A percentile compares a stretch with the other conserved stretches of the same genome.
These are phyloP conservation scores for Phaethornis superciliosus DNA, from an alignment of 2,113 vertebrate genomes.

Conservation along the genomic window DNA sequence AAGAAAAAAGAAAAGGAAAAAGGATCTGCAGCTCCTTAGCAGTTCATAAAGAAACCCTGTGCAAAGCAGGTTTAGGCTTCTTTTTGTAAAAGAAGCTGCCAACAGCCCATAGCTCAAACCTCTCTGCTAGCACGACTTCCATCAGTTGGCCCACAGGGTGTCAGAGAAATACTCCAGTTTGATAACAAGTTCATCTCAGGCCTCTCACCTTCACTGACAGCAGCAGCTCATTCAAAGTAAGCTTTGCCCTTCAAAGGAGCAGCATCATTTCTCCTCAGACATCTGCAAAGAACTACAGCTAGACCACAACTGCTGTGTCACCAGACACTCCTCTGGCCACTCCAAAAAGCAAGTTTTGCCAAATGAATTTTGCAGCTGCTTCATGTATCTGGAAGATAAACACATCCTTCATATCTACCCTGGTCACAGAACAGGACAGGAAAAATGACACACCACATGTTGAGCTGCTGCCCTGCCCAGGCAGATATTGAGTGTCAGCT, in stretches of 20 bases:
- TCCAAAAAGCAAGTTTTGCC: neutral
- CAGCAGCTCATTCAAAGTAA: neutral
- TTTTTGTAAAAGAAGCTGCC: neutral
- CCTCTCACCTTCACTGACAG: neutral
- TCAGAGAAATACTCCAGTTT: neutral
- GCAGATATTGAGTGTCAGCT: neutral
- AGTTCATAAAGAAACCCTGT: neutral
- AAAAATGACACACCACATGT: neutral
- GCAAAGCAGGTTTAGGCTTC: neutral
- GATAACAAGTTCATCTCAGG: neutral
- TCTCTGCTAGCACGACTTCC: neutral
- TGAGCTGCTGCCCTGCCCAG: neutral
- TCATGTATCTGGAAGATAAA: neutral
- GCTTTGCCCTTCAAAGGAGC: neutral
- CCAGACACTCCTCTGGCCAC: neutral
- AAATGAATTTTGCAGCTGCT: slow-evolving; percentile 16
- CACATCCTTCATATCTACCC: neutral
- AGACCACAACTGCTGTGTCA: slow-evolving; percentile 19
- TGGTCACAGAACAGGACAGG: neutral
- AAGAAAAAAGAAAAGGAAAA: neutral
- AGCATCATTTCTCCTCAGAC: neutral
- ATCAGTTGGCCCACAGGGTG: neutral
- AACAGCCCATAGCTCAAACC: neutral
- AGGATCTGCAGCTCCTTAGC: neutral
- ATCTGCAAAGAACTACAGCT: neutral